A percentile compares a stretch with the other conserved stretches of the same genome.
These are phyloP conservation scores for Elysia crispata DNA, from an alignment of 2,888 invertebrate genomes.

Conservation along the genomic window DNA sequence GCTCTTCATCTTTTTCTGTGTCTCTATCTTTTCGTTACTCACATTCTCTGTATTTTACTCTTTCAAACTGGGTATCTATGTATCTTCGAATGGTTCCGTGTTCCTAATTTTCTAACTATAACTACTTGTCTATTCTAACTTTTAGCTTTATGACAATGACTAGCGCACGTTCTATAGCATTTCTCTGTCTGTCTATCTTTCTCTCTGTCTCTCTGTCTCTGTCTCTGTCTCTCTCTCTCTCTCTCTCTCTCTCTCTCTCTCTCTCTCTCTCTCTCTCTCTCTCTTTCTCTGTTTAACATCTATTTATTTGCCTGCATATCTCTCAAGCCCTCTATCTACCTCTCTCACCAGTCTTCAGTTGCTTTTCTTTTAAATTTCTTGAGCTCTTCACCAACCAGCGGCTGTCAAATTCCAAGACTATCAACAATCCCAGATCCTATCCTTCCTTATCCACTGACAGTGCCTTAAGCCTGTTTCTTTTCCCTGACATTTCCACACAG, in stretches of 20 bases:
- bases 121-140: too few relatives aligned
- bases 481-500: neutral
- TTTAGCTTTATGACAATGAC: too few relatives aligned
- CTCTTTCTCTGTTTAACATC: slow-evolving; percentile 14
- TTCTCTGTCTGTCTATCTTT: slow-evolving; percentile 1
- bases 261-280: slow-evolving; percentile 22
- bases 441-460: too few relatives aligned
- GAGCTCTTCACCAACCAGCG: neutral
- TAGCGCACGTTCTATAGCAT: neutral
- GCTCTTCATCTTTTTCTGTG: neutral
- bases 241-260: slow-evolving; percentile 12
- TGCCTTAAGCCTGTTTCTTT: neutral
- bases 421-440: too few relatives aligned
- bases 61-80: too few relatives aligned
- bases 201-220: slow-evolving; percentile 35
- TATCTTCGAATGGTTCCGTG: too few relatives aligned
- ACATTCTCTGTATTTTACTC: neutral
- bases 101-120: too few relatives aligned
- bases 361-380: neutral
- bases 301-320: neutral
- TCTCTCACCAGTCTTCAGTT: neutral
- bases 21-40: neutral
- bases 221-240: slow-evolving; percentile 21
- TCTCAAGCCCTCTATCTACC: neutral
- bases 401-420: too few relatives aligned